Conservation (phyloP, 2,113 vertebrate species). For the Holacanthus passer region DNA sequence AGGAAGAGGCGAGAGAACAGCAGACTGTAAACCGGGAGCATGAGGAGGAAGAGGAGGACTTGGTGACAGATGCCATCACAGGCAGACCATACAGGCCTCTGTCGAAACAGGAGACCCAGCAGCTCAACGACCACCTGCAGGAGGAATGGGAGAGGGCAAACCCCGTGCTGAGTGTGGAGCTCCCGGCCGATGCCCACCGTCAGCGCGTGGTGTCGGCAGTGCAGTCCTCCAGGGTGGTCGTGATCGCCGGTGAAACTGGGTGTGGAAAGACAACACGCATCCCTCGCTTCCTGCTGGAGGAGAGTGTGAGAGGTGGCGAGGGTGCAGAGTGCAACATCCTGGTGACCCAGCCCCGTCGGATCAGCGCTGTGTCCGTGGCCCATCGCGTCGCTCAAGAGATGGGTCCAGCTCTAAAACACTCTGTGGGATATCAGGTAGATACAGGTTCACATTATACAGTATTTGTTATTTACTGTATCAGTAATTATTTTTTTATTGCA, state of each 20-base stretch:
- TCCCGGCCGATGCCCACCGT: slow-evolving; percentile 91
- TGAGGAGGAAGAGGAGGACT: slow-evolving; percentile 78
- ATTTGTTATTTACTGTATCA: background rate
- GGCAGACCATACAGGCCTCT: slow-evolving; percentile 87
- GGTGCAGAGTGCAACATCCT: slow-evolving; percentile 93
- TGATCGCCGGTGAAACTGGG: slow-evolving; percentile 95
- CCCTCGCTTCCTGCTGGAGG: slow-evolving; percentile 94
- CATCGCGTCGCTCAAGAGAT: slow-evolving; percentile 93
- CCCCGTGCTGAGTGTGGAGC: slow-evolving; percentile 78
- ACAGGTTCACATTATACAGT: background rate
- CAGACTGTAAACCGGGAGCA: slow-evolving; percentile 42
- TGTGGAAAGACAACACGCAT: slow-evolving; percentile 97
- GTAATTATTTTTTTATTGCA: background rate
- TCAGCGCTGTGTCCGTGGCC: slow-evolving; percentile 96
- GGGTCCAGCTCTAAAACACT: slow-evolving; percentile 88
- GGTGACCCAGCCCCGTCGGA: slow-evolving; percentile 94
- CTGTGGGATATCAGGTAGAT: slow-evolving; percentile 91
- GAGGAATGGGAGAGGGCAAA: slow-evolving; percentile 87
- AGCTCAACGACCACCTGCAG: slow-evolving; percentile 85
- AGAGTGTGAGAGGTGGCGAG: slow-evolving; percentile 82
- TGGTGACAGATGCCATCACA: slow-evolving; percentile 89
- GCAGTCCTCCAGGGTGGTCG: slow-evolving; percentile 89
- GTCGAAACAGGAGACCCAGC: slow-evolving; percentile 77
- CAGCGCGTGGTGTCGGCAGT: slow-evolving; percentile 88
- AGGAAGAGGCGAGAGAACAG: slow-evolving; percentile 67